These are phyloP conservation scores for Ormyrus labotus DNA, from an alignment of 2,888 invertebrate species.

Conservation along the genomic window DNA sequence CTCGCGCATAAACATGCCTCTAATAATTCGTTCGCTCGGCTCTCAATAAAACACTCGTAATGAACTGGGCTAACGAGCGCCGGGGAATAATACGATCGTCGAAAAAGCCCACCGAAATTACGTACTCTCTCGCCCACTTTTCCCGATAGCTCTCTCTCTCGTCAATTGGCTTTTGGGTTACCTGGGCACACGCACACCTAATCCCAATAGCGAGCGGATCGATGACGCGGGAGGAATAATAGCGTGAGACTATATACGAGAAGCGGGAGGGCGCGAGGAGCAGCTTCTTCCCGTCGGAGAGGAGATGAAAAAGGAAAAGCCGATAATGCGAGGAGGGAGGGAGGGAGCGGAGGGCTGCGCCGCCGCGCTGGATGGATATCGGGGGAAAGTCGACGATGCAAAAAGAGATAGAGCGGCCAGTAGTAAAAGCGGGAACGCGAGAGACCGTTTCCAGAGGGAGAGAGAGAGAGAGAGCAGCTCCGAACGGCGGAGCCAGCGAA, in stretches of 20 bases:
- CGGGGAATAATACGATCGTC: slow-evolving; percentile 11
- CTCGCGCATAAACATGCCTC: background rate
- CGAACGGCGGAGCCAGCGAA: no score
- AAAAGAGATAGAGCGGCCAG: slow-evolving; percentile 25
- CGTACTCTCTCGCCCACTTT: background rate
- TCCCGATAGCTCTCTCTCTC: slow-evolving; percentile 8
- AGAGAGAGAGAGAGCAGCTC: slow-evolving; percentile 47
- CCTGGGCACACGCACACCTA: no score
- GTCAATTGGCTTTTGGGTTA: no score
- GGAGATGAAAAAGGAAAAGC: slow-evolving; percentile 1
- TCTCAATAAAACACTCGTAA: slow-evolving; percentile 26
- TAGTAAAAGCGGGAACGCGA: slow-evolving; percentile 33
- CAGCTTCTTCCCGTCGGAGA: slow-evolving; percentile 19
- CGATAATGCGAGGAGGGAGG: slow-evolving; percentile 43
- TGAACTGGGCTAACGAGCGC: slow-evolving; percentile 16
- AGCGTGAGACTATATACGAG: background rate
- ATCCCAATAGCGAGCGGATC: no score
- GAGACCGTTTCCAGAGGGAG: slow-evolving; percentile 35
- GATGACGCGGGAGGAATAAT: no score
- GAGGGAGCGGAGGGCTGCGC: slow-evolving; percentile 29
- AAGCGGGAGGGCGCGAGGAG: slow-evolving; percentile 25
- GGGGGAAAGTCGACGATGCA: slow-evolving; percentile 33
- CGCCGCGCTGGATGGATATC: background rate
- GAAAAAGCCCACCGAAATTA: slow-evolving; percentile 34
- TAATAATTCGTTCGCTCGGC: background rate